Evolutionary conservation across 2,888 invertebrate genomes (phyloP).

Genomic region (Agonopterix subpropinquella): DNA sequence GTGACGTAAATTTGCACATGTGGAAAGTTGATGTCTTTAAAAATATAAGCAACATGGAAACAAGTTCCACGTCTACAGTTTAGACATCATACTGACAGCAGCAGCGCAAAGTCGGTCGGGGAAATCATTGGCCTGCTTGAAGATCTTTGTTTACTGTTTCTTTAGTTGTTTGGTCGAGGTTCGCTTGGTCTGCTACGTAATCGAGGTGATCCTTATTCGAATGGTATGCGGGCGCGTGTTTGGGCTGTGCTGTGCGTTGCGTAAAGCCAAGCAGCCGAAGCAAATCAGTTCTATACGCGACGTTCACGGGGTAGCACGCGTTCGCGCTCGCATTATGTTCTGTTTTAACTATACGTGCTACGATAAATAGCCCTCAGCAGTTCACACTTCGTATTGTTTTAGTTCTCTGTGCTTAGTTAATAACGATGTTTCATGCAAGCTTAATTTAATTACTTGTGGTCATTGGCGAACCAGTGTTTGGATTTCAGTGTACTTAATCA

Average conservation of each 20-base stretch:
- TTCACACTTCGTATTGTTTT: conserved; percentile 43
- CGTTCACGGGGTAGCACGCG: conserved; percentile 14
- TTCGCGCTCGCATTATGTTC: conserved; percentile 23
- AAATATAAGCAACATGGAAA: conserved; percentile 16
- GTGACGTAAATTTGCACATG: conserved; percentile 46
- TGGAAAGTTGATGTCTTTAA: conserved; percentile 18
- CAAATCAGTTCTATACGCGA: conserved; percentile 18
- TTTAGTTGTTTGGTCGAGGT: conserved; percentile 46
- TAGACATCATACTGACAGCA: conserved; percentile 7
- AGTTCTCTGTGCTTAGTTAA: conserved; percentile 33
- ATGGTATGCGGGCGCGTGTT: conserved; percentile 54
- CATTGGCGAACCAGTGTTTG: conserved; percentile 34
- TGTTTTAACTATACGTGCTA: conserved; percentile 40
- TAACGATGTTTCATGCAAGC: conserved; percentile 42
- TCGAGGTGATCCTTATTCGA: conserved; percentile 65
- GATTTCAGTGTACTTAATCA: conserved; percentile 32
- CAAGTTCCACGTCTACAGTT: conserved; percentile 23
- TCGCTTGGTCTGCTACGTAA: conserved; percentile 34
- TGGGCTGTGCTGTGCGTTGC: conserved; percentile 25
- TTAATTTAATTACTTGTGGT: conserved; percentile 34
- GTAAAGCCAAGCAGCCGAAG: conserved; percentile 16
- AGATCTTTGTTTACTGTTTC: conserved; percentile 52
- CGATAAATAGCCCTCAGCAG: conserved; percentile 41
- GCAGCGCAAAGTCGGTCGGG: conserved; percentile 28
- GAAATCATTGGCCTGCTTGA: conserved; percentile 27